A percentile compares a stretch with the other conserved stretches of the same genome.
Conservation (phyloP, 2,888 invertebrate genomes). For the Cryptosula pallasiana region DNA sequence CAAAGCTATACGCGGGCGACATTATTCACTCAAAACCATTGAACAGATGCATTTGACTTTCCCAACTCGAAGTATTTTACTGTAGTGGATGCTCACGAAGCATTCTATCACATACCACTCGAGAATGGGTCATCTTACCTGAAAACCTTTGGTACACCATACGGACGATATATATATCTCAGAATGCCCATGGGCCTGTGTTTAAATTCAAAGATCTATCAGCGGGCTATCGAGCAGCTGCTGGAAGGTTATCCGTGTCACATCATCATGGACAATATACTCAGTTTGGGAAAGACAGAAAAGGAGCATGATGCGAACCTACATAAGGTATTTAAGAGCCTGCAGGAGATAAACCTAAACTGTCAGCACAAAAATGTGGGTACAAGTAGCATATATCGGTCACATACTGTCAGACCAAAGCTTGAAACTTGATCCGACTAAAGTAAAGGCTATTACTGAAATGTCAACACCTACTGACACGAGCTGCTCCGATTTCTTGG, state of each 20-base stretch:
- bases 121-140: too few relatives aligned
- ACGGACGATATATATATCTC: neutral
- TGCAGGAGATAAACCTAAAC: constrained; percentile 3
- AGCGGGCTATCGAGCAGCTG: neutral
- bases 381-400: neutral
- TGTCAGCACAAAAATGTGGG: neutral
- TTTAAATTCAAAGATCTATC: neutral
- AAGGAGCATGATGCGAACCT: constrained; percentile 1
- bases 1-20: too few relatives aligned
- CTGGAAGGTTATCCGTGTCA: constrained; percentile 15
- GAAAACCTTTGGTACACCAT: too few relatives aligned
- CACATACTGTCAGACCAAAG: neutral
- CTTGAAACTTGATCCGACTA: neutral
- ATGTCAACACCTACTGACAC: neutral
- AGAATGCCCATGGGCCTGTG: constrained; percentile 16
- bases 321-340: neutral
- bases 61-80: too few relatives aligned
- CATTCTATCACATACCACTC: too few relatives aligned
- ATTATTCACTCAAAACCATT: too few relatives aligned
- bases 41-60: too few relatives aligned
- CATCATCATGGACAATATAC: constrained; percentile 15
- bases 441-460: neutral
- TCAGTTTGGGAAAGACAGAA: neutral
- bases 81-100: too few relatives aligned
- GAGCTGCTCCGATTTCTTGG: too few relatives aligned